Evolutionary conservation across 2,888 invertebrate species (phyloP).

Genomic region (Epirrhoe tristata): DNA sequence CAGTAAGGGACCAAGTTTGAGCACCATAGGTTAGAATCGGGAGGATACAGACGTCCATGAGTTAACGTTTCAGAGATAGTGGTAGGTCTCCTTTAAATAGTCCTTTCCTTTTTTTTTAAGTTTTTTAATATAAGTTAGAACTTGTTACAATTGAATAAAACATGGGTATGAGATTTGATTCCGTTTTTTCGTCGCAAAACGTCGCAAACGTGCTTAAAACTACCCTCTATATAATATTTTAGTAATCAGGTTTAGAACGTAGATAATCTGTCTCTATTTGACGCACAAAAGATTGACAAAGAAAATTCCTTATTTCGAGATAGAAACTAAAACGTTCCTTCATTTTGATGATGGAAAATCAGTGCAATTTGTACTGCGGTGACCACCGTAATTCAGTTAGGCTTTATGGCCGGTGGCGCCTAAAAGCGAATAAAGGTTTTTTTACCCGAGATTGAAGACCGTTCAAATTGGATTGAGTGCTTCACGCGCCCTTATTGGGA

Average conservation of each 20-base stretch:
- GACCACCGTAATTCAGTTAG: constrained; percentile 29
- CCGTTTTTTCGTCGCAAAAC: no score
- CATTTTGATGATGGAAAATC: neutral
- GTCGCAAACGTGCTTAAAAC: no score
- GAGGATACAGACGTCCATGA: no score
- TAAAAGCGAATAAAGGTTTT: constrained; percentile 49
- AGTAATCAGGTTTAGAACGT: neutral
- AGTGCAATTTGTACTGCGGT: constrained; percentile 39
- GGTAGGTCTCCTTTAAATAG: no score
- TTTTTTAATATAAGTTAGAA: no score
- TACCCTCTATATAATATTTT: no score
- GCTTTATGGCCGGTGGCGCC: constrained; percentile 35
- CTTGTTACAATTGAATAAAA: no score
- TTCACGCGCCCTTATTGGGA: constrained; percentile 52
- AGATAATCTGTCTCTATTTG: neutral
- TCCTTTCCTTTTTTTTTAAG: no score
- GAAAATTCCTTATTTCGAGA: neutral
- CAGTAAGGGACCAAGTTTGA: no score
- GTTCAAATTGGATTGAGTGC: constrained; percentile 56
- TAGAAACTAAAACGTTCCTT: neutral
- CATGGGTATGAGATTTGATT: neutral
- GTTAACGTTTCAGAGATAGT: no score
- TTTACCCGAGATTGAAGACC: constrained; percentile 49
- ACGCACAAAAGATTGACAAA: neutral
- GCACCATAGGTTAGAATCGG: no score